Conservation (phyloP, 2,797 vertebrate species). For the Acanthiza pusilla region DNA sequence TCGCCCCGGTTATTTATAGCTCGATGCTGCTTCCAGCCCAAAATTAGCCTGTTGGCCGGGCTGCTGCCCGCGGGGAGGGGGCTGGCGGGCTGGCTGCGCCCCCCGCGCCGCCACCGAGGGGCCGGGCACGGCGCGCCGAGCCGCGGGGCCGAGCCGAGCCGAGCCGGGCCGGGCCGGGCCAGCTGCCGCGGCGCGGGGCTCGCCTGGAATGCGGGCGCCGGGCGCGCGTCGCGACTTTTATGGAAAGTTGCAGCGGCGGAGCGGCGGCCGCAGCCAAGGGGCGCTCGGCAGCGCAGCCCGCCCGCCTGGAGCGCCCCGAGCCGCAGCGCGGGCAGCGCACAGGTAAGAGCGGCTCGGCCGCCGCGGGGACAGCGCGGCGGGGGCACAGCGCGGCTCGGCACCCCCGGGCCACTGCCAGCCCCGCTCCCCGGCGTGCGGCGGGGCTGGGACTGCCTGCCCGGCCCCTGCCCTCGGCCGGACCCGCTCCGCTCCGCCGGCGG, state of each 20-base stretch:
- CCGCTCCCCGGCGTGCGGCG: neutral
- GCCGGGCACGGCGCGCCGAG: neutral
- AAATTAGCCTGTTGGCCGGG: neutral
- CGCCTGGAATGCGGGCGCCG: constrained; percentile 85
- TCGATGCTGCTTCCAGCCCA: neutral
- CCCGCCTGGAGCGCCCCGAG: neutral
- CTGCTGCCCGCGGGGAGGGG: neutral
- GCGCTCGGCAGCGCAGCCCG: constrained; percentile 27
- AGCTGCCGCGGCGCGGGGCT: constrained; percentile 86
- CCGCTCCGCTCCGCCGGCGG: neutral
- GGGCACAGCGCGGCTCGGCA: neutral
- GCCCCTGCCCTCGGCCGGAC: neutral
- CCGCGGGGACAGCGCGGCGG: no score
- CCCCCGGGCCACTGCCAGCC: neutral
- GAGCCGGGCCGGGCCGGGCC: constrained; percentile 67
- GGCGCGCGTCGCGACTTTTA: constrained; percentile 90
- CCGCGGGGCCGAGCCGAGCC: neutral
- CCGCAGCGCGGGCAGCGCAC: constrained; percentile 4
- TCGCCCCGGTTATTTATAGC: constrained; percentile 14
- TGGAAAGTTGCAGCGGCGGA: constrained; percentile 80
- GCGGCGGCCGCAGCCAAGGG: constrained; percentile 73
- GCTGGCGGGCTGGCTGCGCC: neutral
- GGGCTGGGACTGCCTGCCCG: neutral
- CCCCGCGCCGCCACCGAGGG: neutral
- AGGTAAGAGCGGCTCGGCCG: neutral